These are phyloP conservation scores for Amblyopsis hoosieri DNA, from an alignment of 2,797 vertebrate genomes.

Conservation along the genomic window DNA sequence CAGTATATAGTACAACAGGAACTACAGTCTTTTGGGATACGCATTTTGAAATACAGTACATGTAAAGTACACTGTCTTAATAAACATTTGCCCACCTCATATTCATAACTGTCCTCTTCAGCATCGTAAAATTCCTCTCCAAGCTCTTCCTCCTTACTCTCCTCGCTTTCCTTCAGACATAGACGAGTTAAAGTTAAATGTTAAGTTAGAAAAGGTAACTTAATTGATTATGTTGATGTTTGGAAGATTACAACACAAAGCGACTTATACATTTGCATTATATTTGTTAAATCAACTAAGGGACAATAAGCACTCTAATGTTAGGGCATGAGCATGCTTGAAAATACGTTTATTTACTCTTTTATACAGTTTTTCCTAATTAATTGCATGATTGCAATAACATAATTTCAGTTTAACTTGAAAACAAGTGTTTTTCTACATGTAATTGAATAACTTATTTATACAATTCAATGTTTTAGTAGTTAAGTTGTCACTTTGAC, in stretches of 20 bases:
- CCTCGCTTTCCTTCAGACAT: slow-evolving; percentile 56
- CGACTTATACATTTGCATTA: slow-evolving; percentile 5
- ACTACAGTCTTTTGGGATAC: slow-evolving; percentile 26
- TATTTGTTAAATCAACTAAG: slow-evolving; percentile 15
- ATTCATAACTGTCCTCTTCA: slow-evolving; percentile 68
- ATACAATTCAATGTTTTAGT: neutral
- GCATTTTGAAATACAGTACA: slow-evolving; percentile 22
- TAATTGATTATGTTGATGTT: slow-evolving; percentile 14
- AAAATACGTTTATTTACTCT: slow-evolving; percentile 22
- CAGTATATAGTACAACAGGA: neutral
- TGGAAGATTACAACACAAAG: slow-evolving; percentile 28
- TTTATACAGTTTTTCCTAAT: no score
- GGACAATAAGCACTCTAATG: slow-evolving; percentile 22
- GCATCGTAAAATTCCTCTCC: slow-evolving; percentile 53
- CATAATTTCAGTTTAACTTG: neutral
- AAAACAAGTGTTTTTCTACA: neutral
- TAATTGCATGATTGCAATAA: neutral
- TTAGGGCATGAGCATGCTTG: slow-evolving; percentile 50
- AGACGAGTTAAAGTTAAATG: slow-evolving; percentile 16
- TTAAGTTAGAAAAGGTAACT: neutral
- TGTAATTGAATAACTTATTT: neutral
- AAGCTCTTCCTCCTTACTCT: slow-evolving; percentile 30
- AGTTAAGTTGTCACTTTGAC: slow-evolving; percentile 19
- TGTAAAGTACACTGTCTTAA: slow-evolving; percentile 31
- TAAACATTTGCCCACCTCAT: slow-evolving; percentile 66